phyloP scores from a whole-genome alignment of 2,797 vertebrate genomes.

The Betta splendens region DNA sequence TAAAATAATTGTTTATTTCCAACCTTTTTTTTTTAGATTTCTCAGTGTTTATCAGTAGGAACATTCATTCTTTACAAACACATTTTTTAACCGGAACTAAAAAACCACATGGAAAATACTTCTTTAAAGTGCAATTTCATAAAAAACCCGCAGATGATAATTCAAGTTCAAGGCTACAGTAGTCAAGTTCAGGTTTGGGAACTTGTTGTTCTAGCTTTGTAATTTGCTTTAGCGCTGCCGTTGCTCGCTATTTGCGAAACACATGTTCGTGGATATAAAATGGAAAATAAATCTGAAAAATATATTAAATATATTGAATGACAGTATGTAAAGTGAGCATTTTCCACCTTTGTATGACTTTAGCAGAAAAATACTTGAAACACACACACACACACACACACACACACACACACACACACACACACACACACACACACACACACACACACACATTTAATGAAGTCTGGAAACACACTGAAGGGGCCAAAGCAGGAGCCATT shows the following conservation, averaged over 20 bases:
- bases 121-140: background rate
- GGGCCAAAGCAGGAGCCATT: background rate
- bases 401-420: no score
- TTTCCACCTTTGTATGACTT: background rate
- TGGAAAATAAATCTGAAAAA: background rate
- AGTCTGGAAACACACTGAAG: conserved; percentile 5
- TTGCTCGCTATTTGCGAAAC: background rate
- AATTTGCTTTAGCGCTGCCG: conserved; percentile 5
- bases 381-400: no score
- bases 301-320: background rate
- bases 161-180: conserved; percentile 45
- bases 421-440: no score
- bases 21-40: background rate
- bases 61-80: background rate
- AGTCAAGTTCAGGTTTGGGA: conserved; percentile 40
- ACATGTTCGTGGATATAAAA: background rate
- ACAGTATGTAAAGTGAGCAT: background rate
- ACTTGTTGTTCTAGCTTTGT: conserved; percentile 22
- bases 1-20: background rate
- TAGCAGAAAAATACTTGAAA: conserved; percentile 3
- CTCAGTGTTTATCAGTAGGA: conserved; percentile 6
- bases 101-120: background rate
- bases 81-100: background rate
- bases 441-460: conserved; percentile 1
- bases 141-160: background rate